Base-by-base conservation (phyloP, 2,113 vertebrate species). In the Spermophilus dauricus region DNA sequence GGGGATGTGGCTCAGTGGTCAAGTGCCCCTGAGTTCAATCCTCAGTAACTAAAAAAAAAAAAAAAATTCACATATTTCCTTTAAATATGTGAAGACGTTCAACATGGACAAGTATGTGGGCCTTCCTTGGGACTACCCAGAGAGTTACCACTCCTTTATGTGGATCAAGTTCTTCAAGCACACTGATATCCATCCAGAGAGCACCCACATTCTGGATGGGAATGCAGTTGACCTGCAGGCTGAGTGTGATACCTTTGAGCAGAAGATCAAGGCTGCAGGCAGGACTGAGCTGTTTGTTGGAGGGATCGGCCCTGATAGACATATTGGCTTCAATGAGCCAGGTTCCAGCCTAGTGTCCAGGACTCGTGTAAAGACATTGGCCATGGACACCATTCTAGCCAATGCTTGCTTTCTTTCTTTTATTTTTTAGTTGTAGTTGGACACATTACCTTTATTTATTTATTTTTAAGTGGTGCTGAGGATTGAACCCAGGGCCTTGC, bases 121-220 rank as follows among this genome's bases (percentile, higher is more conserved):
- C 28, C 99, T 99, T 81, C 99, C 99, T 0, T 99, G 99, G 98
- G 99, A 99, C 86, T 99, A 99, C 95, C 99, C 99, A 0, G 99
- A 99, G 98, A 99, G 99, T 95, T 99, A 99, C 97, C 99, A 99
- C 93, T 99, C 99, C 97, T 99, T 99, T 98, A 99, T 99, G 99
- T 99, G 99, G 99, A 99, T 99, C 87, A 99, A 99, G 96, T 99
- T 99, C 98, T 99, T 99, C 96, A 99, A 99, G 98, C 99, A 99
- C 95, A 99, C 99, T 63, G 99, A 99, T 98, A 99, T 99, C 98
- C 98, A 92, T 6, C 97, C 99, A 51, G 99, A 99, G 93, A 99
- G 99, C 2, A 99, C 99, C 12, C 99, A 99, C 98, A 99, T 99
- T 94, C 97, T 99, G 51, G 99, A 99, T 89, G 99, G 99, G 61